These are phyloP conservation scores for Esox lucius DNA, from an alignment of 2,797 vertebrate genomes.

Conservation along the genomic window DNA sequence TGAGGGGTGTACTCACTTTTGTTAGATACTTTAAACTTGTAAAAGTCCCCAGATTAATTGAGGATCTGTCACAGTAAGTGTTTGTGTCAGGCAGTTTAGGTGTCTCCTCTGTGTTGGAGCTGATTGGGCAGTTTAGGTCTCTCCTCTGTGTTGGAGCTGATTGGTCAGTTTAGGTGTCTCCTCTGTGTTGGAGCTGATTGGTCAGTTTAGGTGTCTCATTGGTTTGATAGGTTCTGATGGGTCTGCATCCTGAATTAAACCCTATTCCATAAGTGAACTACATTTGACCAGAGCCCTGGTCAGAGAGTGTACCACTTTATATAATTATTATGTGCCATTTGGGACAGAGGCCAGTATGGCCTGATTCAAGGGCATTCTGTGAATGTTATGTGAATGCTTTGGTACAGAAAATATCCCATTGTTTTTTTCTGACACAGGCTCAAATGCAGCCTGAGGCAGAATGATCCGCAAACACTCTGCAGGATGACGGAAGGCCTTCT, in stretches of 20 bases:
- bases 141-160: no score
- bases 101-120: constrained; percentile 23
- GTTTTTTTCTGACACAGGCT: constrained; percentile 24
- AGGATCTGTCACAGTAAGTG: constrained; percentile 45
- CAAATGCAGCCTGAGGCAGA: constrained; percentile 37
- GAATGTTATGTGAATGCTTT: no score
- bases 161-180: no score
- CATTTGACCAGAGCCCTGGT: neutral
- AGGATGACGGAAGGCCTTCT: constrained; percentile 51
- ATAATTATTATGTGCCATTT: neutral
- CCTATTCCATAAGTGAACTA: neutral
- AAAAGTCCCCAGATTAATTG: constrained; percentile 42
- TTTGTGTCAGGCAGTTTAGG: constrained; percentile 46
- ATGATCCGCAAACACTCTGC: constrained; percentile 23
- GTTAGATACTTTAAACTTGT: no score
- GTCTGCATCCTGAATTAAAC: neutral
- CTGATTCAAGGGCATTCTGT: neutral
- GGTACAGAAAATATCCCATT: neutral
- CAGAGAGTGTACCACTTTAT: neutral
- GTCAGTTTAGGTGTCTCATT: no score
- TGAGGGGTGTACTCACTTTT: no score
- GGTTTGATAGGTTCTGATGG: constrained; percentile 13
- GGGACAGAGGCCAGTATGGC: neutral
- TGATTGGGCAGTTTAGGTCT: no score
- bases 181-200: no score